phyloP scores from a whole-genome alignment of 2,888 invertebrate species.

The Rhamnusium bicolor region DNA sequence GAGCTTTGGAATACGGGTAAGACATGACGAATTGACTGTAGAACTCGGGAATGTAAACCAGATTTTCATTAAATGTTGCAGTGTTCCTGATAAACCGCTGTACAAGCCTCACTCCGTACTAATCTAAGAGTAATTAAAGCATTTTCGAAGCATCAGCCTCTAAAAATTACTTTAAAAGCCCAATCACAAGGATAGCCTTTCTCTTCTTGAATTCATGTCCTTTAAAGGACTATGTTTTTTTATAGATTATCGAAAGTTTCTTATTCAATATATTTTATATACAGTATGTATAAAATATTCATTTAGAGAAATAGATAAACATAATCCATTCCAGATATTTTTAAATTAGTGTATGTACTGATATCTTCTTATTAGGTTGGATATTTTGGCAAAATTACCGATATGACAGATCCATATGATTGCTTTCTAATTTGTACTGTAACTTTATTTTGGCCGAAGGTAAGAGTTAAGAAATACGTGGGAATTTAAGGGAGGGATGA shows the following conservation, averaged over 20 bases:
- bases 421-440: too few relatives aligned
- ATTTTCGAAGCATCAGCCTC: constrained; percentile 48
- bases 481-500: too few relatives aligned
- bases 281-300: too few relatives aligned
- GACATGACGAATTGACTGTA: constrained; percentile 50
- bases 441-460: too few relatives aligned
- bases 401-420: too few relatives aligned
- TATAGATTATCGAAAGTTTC: constrained; percentile 1
- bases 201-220: not conserved
- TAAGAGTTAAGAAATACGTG: too few relatives aligned
- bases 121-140: constrained; percentile 66
- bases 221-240: not conserved
- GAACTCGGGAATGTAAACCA: constrained; percentile 39
- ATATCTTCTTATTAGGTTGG: too few relatives aligned
- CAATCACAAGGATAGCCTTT: constrained; percentile 26
- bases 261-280: not conserved
- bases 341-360: too few relatives aligned
- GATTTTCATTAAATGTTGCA: constrained; percentile 44
- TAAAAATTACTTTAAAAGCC: constrained; percentile 59
- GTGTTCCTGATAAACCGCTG: constrained; percentile 52
- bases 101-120: constrained; percentile 57
- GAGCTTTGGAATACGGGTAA: constrained; percentile 41
- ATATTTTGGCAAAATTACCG: too few relatives aligned
- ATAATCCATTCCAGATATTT: too few relatives aligned
- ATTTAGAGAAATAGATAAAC: too few relatives aligned